Conservation (phyloP, 2,797 vertebrate species). For the Mormyrus proboscirostris region DNA sequence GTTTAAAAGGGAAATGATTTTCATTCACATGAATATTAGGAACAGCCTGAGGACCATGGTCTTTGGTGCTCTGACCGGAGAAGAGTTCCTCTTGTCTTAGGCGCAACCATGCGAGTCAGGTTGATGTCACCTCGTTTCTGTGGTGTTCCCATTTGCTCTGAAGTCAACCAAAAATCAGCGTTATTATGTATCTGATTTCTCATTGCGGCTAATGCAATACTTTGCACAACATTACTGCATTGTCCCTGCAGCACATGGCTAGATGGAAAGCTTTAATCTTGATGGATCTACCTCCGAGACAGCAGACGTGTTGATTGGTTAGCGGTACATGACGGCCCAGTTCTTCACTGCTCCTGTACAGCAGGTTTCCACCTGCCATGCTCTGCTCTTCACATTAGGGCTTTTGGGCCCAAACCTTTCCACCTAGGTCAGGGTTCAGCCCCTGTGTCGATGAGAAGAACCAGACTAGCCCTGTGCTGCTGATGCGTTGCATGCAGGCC, state of each 20-base stretch:
- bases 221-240: not conserved
- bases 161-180: not conserved
- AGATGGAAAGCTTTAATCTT: not conserved
- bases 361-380: not conserved
- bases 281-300: not conserved
- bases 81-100: not conserved
- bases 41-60: no score
- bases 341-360: not conserved
- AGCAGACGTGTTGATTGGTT: not conserved
- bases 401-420: not conserved
- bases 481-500: not conserved
- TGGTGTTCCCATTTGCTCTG: not conserved
- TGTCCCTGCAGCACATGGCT: not conserved
- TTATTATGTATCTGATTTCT: not conserved
- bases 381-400: not conserved
- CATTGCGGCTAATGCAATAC: not conserved
- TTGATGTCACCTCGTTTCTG: not conserved
- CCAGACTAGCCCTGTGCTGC: not conserved
- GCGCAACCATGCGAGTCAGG: not conserved
- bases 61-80: no score
- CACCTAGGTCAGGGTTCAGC: not conserved
- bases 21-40: no score
- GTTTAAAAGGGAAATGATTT: no score
- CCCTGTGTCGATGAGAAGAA: not conserved
- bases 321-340: not conserved